These are phyloP conservation scores for Cyclina sinensis DNA, from an alignment of 1,140 invertebrate species.

Conservation along the genomic window DNA sequence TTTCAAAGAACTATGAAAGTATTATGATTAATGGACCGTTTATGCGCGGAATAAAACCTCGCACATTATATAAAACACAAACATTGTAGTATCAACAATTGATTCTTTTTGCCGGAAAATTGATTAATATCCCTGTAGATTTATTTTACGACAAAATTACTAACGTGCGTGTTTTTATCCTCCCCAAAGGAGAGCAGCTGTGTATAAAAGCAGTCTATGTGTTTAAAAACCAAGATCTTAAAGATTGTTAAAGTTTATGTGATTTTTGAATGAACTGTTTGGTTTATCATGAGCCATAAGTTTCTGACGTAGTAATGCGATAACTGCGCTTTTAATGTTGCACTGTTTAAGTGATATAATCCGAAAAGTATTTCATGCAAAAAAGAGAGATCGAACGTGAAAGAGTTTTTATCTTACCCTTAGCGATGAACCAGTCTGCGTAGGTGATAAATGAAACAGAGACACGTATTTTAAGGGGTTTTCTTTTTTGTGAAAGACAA, in stretches of 20 bases:
- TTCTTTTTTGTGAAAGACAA: conserved; percentile 5
- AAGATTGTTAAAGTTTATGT: conserved; percentile 4
- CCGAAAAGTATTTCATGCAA: background rate
- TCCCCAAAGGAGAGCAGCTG: background rate
- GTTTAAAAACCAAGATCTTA: conserved; percentile 5
- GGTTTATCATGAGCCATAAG: background rate
- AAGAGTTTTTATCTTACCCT: background rate
- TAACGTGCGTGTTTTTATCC: background rate
- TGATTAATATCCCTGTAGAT: conserved; percentile 3
- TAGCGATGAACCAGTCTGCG: background rate
- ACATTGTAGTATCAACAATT: background rate
- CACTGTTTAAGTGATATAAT: background rate
- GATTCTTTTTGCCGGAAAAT: conserved; percentile 37
- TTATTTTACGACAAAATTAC: conserved; percentile 19
- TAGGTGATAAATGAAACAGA: background rate
- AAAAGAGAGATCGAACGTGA: background rate
- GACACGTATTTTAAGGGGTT: background rate
- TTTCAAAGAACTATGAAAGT: background rate
- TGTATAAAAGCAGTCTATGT: background rate
- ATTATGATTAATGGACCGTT: conserved; percentile 10
- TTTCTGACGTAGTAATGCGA: background rate
- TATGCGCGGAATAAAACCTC: background rate
- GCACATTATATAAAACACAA: background rate
- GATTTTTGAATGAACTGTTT: conserved; percentile 23
- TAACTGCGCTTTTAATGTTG: background rate